Conservation (phyloP, 1,140 invertebrate genomes). For the Eriosoma lanigerum region DNA sequence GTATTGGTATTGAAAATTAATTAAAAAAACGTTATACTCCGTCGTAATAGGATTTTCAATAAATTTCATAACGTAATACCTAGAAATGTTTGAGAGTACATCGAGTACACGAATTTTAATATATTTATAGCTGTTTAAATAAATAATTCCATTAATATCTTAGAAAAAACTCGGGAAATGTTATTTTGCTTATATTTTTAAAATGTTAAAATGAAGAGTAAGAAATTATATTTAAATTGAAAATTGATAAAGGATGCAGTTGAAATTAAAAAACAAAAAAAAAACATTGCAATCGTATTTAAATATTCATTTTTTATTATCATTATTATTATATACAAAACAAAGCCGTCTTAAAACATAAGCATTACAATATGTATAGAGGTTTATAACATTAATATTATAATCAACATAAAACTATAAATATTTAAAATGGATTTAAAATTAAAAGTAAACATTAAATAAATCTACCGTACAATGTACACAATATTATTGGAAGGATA, state of each 20-base stretch:
- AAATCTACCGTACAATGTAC: slow-evolving; percentile 10
- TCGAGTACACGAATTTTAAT: too few relatives aligned
- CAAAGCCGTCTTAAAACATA: slow-evolving; percentile 27
- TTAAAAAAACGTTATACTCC: too few relatives aligned
- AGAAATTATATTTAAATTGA: neutral
- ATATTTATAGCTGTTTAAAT: too few relatives aligned
- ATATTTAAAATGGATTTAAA: neutral
- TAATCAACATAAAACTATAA: slow-evolving; percentile 1
- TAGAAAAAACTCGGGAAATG: too few relatives aligned
- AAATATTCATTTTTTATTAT: slow-evolving; percentile 1
- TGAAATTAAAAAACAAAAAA: neutral
- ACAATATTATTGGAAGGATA: slow-evolving; percentile 36
- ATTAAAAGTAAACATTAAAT: neutral
- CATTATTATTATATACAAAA: slow-evolving; percentile 42
- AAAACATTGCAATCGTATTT: neutral
- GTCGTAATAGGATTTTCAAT: too few relatives aligned
- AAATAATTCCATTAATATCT: too few relatives aligned
- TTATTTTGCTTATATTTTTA: too few relatives aligned
- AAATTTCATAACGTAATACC: too few relatives aligned
- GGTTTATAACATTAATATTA: slow-evolving; percentile 13
- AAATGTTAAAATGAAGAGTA: too few relatives aligned
- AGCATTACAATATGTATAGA: slow-evolving; percentile 18
- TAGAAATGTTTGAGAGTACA: too few relatives aligned
- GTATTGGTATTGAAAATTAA: too few relatives aligned
- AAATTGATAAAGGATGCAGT: neutral